These are phyloP conservation scores for Lycopodina hypogea DNA, from an alignment of 37 sponge, comb jelly and placozoan species.

Conservation along the genomic window DNA sequence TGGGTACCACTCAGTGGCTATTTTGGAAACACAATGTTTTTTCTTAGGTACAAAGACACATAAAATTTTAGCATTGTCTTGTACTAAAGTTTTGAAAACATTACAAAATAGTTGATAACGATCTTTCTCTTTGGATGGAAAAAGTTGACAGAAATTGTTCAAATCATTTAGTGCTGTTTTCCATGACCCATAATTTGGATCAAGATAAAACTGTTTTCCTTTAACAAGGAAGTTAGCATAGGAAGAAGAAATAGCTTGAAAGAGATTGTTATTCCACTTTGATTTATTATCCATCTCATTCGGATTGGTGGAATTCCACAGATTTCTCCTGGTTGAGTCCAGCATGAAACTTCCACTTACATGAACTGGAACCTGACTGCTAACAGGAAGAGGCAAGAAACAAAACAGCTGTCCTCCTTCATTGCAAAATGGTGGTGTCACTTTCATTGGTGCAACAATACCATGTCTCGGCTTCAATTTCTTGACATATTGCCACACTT, in stretches of 20 bases:
- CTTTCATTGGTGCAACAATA: constrained; percentile 43
- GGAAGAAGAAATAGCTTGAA: constrained; percentile 57
- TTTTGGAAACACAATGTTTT: background rate
- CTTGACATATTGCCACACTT: constrained; percentile 25
- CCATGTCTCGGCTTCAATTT: constrained; percentile 58
- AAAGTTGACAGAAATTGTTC: constrained; percentile 29
- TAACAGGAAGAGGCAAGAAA: constrained; percentile 70
- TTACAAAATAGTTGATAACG: background rate
- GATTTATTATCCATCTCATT: constrained; percentile 16
- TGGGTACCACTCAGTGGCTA: constrained; percentile 5
- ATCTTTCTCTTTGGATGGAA: constrained; percentile 16
- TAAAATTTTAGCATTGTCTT: constrained; percentile 5
- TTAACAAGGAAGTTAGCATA: constrained; percentile 51
- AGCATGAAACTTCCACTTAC: constrained; percentile 76
- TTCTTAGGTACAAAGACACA: background rate
- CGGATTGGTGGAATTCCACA: constrained; percentile 47
- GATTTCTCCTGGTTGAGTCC: constrained; percentile 48
- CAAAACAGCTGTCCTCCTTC: constrained; percentile 56
- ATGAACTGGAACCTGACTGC: constrained; percentile 55
- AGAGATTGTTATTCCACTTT: constrained; percentile 58
- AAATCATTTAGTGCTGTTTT: background rate
- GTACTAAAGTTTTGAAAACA: background rate
- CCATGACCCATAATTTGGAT: background rate
- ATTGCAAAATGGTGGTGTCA: no score
- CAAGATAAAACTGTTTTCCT: background rate